phyloP scores from a whole-genome alignment of 2,888 invertebrate species.

The Linnaemya tessellans region DNA sequence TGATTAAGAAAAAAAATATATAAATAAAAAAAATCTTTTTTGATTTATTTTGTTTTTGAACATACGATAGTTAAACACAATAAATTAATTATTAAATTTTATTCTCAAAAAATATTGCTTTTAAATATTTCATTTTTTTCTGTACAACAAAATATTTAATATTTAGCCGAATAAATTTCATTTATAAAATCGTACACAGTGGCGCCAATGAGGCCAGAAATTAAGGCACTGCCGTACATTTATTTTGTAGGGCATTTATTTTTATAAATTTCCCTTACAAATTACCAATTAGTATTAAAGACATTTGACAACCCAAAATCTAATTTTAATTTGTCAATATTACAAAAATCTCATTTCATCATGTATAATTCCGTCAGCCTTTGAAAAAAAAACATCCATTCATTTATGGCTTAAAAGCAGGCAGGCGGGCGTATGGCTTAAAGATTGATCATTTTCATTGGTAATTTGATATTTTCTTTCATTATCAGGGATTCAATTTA shows the following conservation, averaged over 20 bases:
- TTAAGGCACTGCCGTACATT: too few species aligned
- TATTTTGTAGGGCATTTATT: neutral
- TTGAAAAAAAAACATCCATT: neutral
- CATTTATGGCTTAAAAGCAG: neutral
- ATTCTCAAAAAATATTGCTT: too few species aligned
- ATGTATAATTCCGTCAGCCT: neutral
- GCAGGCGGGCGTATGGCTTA: neutral
- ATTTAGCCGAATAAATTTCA: too few species aligned
- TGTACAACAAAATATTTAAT: too few species aligned
- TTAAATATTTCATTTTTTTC: too few species aligned
- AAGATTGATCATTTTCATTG: neutral
- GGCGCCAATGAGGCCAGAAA: too few species aligned
- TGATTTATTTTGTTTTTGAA: too few species aligned
- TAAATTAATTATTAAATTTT: too few species aligned
- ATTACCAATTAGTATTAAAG: neutral
- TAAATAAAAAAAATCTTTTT: too few species aligned
- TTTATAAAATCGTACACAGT: too few species aligned
- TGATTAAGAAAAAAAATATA: too few species aligned
- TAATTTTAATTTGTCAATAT: conserved; percentile 12
- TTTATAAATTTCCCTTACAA: neutral
- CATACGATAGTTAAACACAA: too few species aligned
- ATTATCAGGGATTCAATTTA: conserved; percentile 43
- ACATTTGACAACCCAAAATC: neutral
- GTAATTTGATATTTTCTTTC: conserved; percentile 62
- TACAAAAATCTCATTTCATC: neutral